Evolutionary conservation across 2,113 vertebrate genomes (phyloP).

Genomic region (Pachycephala philippinensis): DNA sequence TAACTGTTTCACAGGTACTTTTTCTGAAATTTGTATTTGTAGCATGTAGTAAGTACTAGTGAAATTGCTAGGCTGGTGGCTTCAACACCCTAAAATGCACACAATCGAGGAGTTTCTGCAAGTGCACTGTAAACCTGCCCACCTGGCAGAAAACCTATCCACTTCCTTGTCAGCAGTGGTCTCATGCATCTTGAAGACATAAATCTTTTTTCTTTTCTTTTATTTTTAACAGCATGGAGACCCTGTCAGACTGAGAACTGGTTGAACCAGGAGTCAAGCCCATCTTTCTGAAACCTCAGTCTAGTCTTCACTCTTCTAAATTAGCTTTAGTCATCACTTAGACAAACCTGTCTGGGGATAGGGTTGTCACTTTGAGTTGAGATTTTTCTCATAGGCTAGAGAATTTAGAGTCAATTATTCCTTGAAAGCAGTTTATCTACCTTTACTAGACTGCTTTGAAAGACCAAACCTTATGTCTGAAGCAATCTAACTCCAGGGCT

Average conservation of each 20-base stretch:
- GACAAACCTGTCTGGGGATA: neutral
- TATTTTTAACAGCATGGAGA: neutral
- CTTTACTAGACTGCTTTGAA: neutral
- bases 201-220: neutral
- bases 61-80: neutral
- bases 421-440: neutral
- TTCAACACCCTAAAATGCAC: neutral
- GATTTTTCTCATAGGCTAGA: neutral
- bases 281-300: neutral
- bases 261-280: neutral
- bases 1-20: neutral
- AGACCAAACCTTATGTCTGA: neutral
- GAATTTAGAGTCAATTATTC: neutral
- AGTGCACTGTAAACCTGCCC: neutral
- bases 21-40: neutral
- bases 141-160: neutral
- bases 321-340: neutral
- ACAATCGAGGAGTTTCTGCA: neutral
- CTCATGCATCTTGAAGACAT: neutral
- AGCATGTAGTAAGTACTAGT: neutral
- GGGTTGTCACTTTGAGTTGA: neutral
- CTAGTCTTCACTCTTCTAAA: neutral
- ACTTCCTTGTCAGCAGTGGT: neutral
- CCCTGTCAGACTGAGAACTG: neutral
- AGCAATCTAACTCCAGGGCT: neutral